A percentile compares a stretch with the other conserved stretches of the same genome.
Evolutionary conservation across 2,113 vertebrate species (phyloP).

Genomic region (cattle (Bos taurus)): DNA sequence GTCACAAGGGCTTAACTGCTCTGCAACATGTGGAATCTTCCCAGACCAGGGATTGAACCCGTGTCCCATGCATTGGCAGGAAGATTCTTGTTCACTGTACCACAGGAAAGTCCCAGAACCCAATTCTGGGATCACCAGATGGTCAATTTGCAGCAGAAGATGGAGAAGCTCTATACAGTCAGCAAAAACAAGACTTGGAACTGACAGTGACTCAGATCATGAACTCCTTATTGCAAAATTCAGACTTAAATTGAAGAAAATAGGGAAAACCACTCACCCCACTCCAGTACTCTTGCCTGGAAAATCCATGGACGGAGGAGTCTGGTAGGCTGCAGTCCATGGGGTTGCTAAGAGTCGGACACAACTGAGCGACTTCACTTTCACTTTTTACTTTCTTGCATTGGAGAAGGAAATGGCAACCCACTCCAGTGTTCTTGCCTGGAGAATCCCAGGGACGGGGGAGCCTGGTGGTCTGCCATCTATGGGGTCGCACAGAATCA

Average conservation of each 20-base stretch:
- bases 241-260: not conserved
- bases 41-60: not conserved
- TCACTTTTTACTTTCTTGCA: no score
- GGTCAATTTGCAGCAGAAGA: not conserved
- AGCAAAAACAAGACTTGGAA: not conserved
- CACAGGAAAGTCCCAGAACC: not conserved
- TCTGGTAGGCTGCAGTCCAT: no score
- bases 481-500: no score
- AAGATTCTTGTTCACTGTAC: not conserved
- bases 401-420: no score
- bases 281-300: no score
- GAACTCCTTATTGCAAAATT: not conserved
- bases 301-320: no score
- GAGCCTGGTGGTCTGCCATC: no score
- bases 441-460: no score
- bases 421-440: no score
- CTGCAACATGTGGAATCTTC: not conserved
- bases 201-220: not conserved
- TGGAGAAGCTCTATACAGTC: not conserved
- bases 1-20: not conserved
- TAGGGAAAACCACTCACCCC: not conserved
- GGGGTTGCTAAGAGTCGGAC: no score
- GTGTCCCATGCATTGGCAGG: not conserved
- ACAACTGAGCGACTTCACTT: no score
- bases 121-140: not conserved